Evolutionary conservation across 2,113 vertebrate genomes (phyloP).

Genomic region (Tor tambroides): DNA sequence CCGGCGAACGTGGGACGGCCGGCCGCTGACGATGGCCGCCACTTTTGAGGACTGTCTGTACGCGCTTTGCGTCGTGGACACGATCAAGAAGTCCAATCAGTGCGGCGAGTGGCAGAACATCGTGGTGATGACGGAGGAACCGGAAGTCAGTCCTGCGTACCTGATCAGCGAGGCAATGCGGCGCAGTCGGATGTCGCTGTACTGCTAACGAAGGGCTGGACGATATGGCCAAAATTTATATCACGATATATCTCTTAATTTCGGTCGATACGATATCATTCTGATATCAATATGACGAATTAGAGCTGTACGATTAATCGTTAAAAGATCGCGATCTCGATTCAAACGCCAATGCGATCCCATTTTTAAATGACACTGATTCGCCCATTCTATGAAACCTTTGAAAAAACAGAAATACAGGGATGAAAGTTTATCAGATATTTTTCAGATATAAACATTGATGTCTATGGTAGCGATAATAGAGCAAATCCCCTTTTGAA

Average conservation of each 20-base stretch:
- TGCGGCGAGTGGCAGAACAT: slow-evolving; percentile 98
- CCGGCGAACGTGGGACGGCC: slow-evolving; percentile 92
- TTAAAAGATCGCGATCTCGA: no score
- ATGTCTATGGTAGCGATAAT: slow-evolving; percentile 20
- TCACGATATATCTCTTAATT: no score
- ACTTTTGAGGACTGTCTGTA: slow-evolving; percentile 99
- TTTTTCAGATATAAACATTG: no score
- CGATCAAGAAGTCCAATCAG: slow-evolving; percentile 96
- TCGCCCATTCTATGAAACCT: no score
- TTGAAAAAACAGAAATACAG: no score
- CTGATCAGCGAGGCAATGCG: slow-evolving; percentile 98
- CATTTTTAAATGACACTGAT: no score
- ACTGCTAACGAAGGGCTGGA: slow-evolving; percentile 73
- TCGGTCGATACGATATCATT: no score
- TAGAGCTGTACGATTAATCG: no score
- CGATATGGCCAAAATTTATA: not conserved
- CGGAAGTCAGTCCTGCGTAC: slow-evolving; percentile 93
- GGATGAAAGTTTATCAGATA: no score
- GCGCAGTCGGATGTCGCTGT: slow-evolving; percentile 94
- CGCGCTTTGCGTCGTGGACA: slow-evolving; percentile 95
- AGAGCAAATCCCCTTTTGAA: no score
- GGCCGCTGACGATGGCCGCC: slow-evolving; percentile 95
- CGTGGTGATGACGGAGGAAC: slow-evolving; percentile 94
- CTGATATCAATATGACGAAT: no score
- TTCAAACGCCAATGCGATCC: no score